Conservation (phyloP, 2,113 vertebrate species). For the Platichthys stellatus region DNA sequence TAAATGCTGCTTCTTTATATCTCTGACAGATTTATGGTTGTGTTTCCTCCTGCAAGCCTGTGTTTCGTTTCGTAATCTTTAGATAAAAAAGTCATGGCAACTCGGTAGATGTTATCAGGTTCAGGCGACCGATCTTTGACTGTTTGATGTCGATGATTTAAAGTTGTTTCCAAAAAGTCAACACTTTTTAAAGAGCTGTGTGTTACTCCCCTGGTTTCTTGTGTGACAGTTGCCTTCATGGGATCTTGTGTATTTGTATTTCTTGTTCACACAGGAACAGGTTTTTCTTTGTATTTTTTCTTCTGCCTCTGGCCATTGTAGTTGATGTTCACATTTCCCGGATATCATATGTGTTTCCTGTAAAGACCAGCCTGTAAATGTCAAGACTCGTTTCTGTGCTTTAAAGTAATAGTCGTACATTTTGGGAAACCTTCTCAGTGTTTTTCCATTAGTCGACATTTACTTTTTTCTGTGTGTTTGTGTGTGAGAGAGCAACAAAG, state of each 20-base stretch:
- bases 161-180: background rate
- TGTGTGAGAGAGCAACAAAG: background rate
- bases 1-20: too few relatives aligned
- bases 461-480: background rate
- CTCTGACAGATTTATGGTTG: too few relatives aligned
- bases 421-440: background rate
- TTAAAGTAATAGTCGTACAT: background rate
- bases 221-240: background rate
- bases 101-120: background rate
- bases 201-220: background rate
- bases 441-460: background rate
- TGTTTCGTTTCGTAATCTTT: too few relatives aligned
- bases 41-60: too few relatives aligned
- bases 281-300: background rate
- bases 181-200: too few relatives aligned
- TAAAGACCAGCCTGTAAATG: too few relatives aligned
- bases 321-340: background rate
- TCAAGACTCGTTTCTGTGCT: too few relatives aligned
- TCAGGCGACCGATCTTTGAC: background rate
- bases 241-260: conserved; percentile 1
- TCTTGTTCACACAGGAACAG: background rate
- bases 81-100: too few relatives aligned
- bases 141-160: background rate
- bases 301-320: background rate
- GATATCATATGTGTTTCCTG: background rate